Evolutionary conservation across 2,888 invertebrate species (phyloP).

Genomic region (Drosophila neotestacea): DNA sequence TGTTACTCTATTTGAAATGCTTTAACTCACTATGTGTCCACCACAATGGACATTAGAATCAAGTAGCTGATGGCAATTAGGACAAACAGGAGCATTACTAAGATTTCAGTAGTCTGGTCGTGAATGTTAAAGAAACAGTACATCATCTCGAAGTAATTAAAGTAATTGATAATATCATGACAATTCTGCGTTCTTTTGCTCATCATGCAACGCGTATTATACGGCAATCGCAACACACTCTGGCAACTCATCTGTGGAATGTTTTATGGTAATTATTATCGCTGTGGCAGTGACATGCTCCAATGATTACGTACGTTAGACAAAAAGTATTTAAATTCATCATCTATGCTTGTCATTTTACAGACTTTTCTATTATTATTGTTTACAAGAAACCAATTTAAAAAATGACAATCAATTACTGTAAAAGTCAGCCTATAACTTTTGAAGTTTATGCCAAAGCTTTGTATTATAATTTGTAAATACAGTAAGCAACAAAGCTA

Average conservation of each 20-base stretch:
- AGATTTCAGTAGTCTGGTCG: constrained; percentile 23
- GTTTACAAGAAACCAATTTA: background rate
- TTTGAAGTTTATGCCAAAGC: background rate
- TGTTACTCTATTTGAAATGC: background rate
- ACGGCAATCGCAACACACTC: constrained; percentile 50
- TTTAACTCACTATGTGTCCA: constrained; percentile 46
- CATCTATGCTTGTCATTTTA: constrained; percentile 20
- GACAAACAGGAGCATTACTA: constrained; percentile 31
- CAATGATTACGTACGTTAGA: constrained; percentile 41
- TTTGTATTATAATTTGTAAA: no score
- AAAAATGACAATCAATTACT: background rate
- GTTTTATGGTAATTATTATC: background rate
- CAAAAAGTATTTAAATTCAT: constrained; percentile 45
- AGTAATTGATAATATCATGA: constrained; percentile 40
- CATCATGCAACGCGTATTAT: constrained; percentile 53
- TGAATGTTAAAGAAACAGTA: constrained; percentile 51
- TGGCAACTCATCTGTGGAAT: constrained; percentile 54
- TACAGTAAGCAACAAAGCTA: no score
- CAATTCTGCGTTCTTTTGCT: constrained; percentile 39
- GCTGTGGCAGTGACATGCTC: background rate
- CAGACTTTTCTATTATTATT: background rate
- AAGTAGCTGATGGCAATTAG: constrained; percentile 28
- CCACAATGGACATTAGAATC: constrained; percentile 45
- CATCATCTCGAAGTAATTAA: constrained; percentile 67
- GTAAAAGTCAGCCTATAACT: background rate